Evolutionary conservation across 1,140 invertebrate species (phyloP).

Genomic region (Anoplolepis gracilipes): DNA sequence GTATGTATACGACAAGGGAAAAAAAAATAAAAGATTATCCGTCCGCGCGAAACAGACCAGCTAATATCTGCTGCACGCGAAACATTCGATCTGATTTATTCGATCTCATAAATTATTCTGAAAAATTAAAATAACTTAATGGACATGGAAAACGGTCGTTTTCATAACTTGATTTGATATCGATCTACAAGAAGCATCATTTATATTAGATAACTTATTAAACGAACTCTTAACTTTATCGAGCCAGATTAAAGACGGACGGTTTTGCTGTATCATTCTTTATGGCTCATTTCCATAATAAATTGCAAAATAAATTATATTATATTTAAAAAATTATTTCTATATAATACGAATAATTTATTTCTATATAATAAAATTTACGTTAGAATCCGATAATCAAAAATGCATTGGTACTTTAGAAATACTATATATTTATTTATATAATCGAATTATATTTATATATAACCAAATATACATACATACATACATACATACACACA

Average conservation of each 20-base stretch:
- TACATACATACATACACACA: neutral
- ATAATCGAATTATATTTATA: neutral
- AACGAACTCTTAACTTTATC: neutral
- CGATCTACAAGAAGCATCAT: constrained; percentile 50
- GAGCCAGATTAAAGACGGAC: neutral
- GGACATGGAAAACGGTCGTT: constrained; percentile 24
- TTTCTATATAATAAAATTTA: neutral
- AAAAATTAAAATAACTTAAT: constrained; percentile 46
- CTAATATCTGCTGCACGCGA: constrained; percentile 27
- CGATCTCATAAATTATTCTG: constrained; percentile 32
- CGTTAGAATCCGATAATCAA: neutral
- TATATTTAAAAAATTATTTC: too few relatives aligned
- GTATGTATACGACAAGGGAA: neutral
- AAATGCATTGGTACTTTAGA: neutral
- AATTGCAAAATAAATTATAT: constrained; percentile 5
- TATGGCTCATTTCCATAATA: neutral
- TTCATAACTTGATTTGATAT: constrained; percentile 50
- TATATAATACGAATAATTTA: too few relatives aligned
- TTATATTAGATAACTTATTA: constrained; percentile 42
- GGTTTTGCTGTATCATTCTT: neutral
- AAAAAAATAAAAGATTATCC: constrained; percentile 14
- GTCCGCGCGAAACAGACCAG: constrained; percentile 14
- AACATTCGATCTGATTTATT: constrained; percentile 43
- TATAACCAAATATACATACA: neutral
- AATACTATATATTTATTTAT: neutral